Evolutionary conservation across 2,888 invertebrate genomes (phyloP).

Genomic region (Nemurella pictetii): DNA sequence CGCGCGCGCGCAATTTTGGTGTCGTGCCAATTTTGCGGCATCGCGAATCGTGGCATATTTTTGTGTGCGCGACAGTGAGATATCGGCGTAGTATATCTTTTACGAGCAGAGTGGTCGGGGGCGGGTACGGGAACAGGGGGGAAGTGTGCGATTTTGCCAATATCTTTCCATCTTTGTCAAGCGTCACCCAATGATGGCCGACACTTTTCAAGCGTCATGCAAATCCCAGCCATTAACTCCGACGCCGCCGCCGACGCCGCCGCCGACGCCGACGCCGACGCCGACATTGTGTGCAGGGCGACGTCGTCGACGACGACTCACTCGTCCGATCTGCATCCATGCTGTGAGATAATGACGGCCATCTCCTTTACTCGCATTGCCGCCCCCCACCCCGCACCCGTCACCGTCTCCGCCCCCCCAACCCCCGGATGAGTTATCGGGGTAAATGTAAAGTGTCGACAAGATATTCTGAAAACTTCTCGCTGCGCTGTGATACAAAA

Average conservation of each 20-base stretch:
- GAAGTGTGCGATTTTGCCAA: constrained; percentile 16
- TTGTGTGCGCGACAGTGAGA: neutral
- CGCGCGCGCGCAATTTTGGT: neutral
- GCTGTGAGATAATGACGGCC: neutral
- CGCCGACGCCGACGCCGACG: neutral
- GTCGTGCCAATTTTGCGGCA: neutral
- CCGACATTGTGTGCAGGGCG: no score
- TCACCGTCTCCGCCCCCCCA: neutral
- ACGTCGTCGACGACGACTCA: neutral
- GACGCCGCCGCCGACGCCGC: neutral
- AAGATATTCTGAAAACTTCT: constrained; percentile 25
- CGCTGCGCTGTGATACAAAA: no score
- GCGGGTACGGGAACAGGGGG: neutral
- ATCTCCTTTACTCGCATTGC: constrained; percentile 2
- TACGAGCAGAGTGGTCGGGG: neutral
- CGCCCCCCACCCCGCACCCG: neutral
- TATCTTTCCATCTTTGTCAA: constrained; percentile 11
- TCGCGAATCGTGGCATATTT: neutral
- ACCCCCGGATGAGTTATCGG: constrained; percentile 22
- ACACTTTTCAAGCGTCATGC: constrained; percentile 3
- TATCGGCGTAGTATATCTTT: neutral
- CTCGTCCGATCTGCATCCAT: neutral
- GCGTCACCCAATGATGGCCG: constrained; percentile 5
- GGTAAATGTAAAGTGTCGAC: constrained; percentile 22
- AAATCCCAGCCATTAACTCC: constrained; percentile 15